Base-by-base conservation (phyloP, 2,888 invertebrate species). In the Lithophane leautieri region DNA sequence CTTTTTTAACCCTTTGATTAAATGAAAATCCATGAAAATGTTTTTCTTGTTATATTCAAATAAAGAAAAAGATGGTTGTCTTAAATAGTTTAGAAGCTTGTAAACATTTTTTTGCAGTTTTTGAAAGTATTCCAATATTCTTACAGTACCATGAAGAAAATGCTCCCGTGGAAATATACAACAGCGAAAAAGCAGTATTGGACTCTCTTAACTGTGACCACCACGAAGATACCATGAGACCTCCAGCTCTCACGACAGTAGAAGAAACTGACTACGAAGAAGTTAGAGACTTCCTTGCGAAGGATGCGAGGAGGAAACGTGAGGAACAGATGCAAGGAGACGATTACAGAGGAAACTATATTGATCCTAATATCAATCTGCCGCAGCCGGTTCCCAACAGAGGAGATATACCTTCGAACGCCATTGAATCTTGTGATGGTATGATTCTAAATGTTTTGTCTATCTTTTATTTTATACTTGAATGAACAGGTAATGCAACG, bases 91-190 rank as follows among this genome's bases (percentile, higher is more conserved):
- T 34, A 9, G n/a, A 60, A 52, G 22, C 4, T 42, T 7, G 4
- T 28, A 4, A 28, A 47, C 25, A 0, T 8, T 12, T 44, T 68
- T 44, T 16, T 52, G 22, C 19, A 61, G 19, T 34, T 66, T 50
- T 34, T 52, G 0, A 14, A 79, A n/a, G 1, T 3, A 28, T 52
- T 9, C 0, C 19, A 47, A 19, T 76, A 14, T 42, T n/a, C 0
- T 83, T 65, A 66, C 92, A 97, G 97, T 97, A 97, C 83, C 97
- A 97, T 76, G 97, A 97, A 92, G 96, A 97, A 90, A 97, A 97
- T 78, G 97, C 97, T 65, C 95, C 95, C 14, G 93, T 97, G 58
- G 96, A 97, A 90, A 93, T 97, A 25, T 97, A 97, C 76, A 94
- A 94, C 34, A 96, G 94, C 67, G 93, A 97, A 82, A 93, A 91